Conservation (phyloP, 2,113 vertebrate genomes). For the Pygoscelis adeliae region DNA sequence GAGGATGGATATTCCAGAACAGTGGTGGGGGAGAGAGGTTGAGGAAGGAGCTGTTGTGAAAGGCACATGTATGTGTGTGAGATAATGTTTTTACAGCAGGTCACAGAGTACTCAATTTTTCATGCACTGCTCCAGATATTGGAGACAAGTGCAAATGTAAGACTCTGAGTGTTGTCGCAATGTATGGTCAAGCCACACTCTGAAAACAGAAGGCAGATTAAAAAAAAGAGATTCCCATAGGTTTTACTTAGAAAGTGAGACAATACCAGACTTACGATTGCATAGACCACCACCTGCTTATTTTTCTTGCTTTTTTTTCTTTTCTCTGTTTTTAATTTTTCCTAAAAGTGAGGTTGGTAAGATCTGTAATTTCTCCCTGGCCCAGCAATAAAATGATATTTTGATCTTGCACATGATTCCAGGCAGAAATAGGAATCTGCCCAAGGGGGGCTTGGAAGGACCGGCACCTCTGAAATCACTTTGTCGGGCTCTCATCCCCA, state of each 20-base stretch:
- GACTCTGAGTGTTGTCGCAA: background rate
- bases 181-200: background rate
- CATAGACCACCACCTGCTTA: background rate
- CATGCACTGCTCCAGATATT: background rate
- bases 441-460: fast-evolving
- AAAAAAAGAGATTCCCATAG: background rate
- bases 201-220: background rate
- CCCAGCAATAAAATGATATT: background rate
- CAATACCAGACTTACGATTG: background rate
- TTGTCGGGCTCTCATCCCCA: background rate
- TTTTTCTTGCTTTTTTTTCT: background rate
- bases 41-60: background rate
- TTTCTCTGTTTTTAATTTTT: background rate
- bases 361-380: background rate
- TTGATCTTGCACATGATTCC: background rate
- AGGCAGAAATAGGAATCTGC: background rate
- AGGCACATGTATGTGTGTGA: fast-evolving
- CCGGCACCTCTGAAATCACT: background rate
- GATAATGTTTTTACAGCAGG: background rate
- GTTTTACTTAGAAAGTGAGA: background rate
- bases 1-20: background rate
- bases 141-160: background rate
- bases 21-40: background rate
- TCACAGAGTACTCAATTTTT: background rate
- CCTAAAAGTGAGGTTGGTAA: background rate